Base-by-base conservation (phyloP, 2,888 invertebrate genomes). In the Drosophila formosana region DNA sequence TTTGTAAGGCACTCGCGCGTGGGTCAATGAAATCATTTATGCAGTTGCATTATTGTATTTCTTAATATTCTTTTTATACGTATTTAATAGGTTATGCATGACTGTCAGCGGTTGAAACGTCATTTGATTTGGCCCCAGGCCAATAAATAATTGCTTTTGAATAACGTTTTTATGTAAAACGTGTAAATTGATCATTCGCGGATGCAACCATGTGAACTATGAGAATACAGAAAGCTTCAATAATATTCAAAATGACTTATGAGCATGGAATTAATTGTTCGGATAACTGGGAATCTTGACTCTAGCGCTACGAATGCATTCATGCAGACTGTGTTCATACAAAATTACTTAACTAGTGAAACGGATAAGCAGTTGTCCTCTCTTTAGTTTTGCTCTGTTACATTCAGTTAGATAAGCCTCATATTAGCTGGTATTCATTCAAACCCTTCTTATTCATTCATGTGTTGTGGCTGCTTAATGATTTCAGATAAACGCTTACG, bases 21-120 rank as follows among this genome's bases (percentile, higher is more conserved):
- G 75, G 85, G 80, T 82, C 85, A 85, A 80, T 78, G 78, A 73
- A 80, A 85, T 85, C 73, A 80, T 80, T 85, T 73, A 52, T 75
- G 76, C 72, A 71, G 50, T 69, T 79, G 80, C 79, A 75, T 45
- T 63, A 50, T 61, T 45, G 53, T 62, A 23, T 47, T 30, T 25
- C 47, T 9, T 30, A 41, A 51, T 56, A 25, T 47, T 66, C 9
- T 26, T 55, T 71, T 56, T 62, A 74, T 71, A 13, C 41, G n/a
- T 43, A 50, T 55, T 62, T 70, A 62, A 58, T 62, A n/a, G 49
- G 25, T 6, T 46, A 58, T 50, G 37, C 46, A 41, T 41, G 49
- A 55, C n/a, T 52, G 51, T 60, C 39, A 11, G 25, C 57, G 41
- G 11, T 43, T 51, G 47, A 53, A 58, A 61, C 70, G 66, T 73